Evolutionary conservation across 2,113 vertebrate species (phyloP).

Genomic region (Hippoglossus stenolepis): DNA sequence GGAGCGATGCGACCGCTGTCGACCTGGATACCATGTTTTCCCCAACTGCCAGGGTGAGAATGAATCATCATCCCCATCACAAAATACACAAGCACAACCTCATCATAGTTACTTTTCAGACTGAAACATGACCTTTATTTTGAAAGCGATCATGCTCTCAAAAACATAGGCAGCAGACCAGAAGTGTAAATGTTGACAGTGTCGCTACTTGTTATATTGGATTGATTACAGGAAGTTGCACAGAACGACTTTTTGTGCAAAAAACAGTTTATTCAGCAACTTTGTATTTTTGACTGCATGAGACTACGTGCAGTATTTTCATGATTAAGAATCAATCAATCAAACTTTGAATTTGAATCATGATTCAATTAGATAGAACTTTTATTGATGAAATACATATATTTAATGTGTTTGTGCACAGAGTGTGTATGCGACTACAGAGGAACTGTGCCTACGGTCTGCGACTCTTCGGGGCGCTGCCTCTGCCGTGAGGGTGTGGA

Average conservation of each 20-base stretch:
- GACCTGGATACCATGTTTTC: constrained; percentile 83
- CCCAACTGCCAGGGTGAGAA: constrained; percentile 88
- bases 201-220: no score
- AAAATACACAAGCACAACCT: background rate
- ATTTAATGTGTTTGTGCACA: constrained; percentile 64
- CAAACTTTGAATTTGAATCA: no score
- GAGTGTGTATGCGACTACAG: constrained; percentile 85
- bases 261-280: no score
- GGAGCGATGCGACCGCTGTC: constrained; percentile 84
- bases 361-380: no score
- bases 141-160: background rate
- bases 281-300: no score
- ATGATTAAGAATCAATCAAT: no score
- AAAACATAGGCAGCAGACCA: no score
- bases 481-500: constrained; percentile 84
- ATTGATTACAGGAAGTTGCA: no score
- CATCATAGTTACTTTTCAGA: background rate
- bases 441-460: constrained; percentile 81
- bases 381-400: no score
- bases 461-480: constrained; percentile 84
- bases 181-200: no score
- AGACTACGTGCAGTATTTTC: no score
- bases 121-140: constrained; percentile 16
- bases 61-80: background rate
- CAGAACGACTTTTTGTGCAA: no score